Percentiles rank a stretch among this genome's conserved stretches.
These are phyloP conservation scores for Steinernema carpocapsae DNA, from an alignment of 2,888 invertebrate genomes.

Conservation along the genomic window DNA sequence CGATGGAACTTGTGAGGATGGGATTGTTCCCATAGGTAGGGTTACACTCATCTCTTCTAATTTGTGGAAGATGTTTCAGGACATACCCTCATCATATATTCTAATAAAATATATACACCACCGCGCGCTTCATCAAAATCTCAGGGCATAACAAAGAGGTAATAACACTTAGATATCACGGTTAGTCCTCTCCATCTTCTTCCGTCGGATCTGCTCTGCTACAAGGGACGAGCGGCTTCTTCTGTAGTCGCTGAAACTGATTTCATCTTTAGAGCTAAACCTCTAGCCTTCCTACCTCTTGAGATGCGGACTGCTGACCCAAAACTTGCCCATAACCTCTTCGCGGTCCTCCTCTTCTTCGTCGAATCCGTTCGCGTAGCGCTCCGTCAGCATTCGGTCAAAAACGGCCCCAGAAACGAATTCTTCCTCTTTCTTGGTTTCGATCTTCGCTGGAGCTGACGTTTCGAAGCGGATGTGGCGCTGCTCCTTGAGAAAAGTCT, in stretches of 20 bases:
- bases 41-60: too few species aligned
- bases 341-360: background rate
- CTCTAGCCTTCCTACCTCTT: too few species aligned
- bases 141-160: background rate
- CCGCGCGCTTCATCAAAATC: background rate
- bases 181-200: conserved; percentile 2
- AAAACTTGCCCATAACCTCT: background rate
- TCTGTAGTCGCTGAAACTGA: background rate
- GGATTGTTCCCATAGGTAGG: too few species aligned
- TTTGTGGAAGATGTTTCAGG: too few species aligned
- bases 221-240: conserved; percentile 7
- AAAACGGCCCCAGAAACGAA: background rate
- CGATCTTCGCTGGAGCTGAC: background rate
- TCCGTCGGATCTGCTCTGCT: conserved; percentile 13
- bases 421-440: background rate
- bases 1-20: too few species aligned
- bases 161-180: conserved; percentile 5
- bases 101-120: conserved; percentile 12
- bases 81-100: conserved; percentile 5
- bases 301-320: conserved; percentile 8
- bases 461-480: conserved; percentile 15
- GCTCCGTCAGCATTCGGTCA: conserved; percentile 7
- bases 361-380: conserved; percentile 9
- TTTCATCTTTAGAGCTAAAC: background rate
- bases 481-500: background rate